Evolutionary conservation across 2,888 invertebrate genomes (phyloP).

Genomic region (Rhodophaea formosa): DNA sequence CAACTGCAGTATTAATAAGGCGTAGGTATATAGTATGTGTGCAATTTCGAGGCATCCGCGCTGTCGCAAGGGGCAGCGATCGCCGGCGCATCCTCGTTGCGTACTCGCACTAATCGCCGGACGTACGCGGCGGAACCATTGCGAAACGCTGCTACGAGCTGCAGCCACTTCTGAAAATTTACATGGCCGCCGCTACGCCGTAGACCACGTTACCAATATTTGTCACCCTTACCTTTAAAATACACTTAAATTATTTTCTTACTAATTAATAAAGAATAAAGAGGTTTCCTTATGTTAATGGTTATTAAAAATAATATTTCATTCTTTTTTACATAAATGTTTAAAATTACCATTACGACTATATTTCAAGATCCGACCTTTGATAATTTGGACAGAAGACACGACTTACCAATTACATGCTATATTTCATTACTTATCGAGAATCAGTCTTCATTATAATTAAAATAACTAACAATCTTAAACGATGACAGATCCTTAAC

Average conservation of each 20-base stretch:
- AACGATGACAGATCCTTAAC: conserved; percentile 7
- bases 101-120: conserved; percentile 71
- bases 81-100: conserved; percentile 73
- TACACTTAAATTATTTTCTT: too few relatives aligned
- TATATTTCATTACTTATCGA: conserved; percentile 1
- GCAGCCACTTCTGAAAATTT: conserved; percentile 36
- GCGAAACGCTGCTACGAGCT: conserved; percentile 45
- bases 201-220: conserved; percentile 13
- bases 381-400: background rate
- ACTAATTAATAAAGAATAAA: too few relatives aligned
- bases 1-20: conserved; percentile 77
- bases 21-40: conserved; percentile 57
- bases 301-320: background rate
- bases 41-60: conserved; percentile 75
- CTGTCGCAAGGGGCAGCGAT: conserved; percentile 69
- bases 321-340: background rate
- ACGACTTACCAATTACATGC: conserved; percentile 6
- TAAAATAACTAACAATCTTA: conserved; percentile 4
- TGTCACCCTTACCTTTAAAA: background rate
- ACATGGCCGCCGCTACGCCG: conserved; percentile 38
- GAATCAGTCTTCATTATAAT: background rate
- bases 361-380: background rate
- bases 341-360: background rate
- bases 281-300: background rate
- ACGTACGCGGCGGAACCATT: conserved; percentile 70